Conservation (phyloP, 2,888 invertebrate species). For the Nematopogon swammerdamellus region DNA sequence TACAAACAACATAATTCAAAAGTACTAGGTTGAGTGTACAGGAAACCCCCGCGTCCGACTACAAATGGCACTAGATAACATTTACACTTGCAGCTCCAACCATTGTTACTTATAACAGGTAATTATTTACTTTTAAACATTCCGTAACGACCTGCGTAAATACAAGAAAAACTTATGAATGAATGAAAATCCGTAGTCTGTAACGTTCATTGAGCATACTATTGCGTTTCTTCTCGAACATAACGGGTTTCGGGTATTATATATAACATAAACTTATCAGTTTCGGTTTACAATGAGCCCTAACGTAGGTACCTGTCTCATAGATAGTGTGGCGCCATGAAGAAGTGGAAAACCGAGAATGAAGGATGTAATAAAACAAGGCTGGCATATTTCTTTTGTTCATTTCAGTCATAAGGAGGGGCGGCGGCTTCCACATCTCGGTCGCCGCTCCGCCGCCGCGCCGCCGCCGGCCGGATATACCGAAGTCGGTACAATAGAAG, state of each 20-base stretch:
- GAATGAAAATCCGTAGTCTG: not conserved
- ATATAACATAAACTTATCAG: not conserved
- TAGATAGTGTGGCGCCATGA: not conserved
- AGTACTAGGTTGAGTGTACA: not conserved
- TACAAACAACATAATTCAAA: no score
- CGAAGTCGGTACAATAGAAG: no score
- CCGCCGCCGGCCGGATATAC: no score
- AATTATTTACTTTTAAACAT: not conserved
- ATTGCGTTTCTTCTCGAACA: not conserved
- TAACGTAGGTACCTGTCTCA: not conserved
- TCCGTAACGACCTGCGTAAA: not conserved
- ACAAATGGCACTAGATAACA: not conserved
- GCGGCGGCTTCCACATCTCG: not conserved
- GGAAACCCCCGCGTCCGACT: not conserved
- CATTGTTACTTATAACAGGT: not conserved
- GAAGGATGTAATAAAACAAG: not conserved
- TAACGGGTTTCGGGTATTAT: not conserved
- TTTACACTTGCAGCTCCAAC: not conserved
- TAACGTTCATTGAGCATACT: not conserved
- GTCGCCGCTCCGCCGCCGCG: no score
- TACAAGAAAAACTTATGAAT: not conserved
- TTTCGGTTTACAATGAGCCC: not conserved
- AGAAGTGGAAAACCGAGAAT: not conserved
- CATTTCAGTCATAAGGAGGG: not conserved
- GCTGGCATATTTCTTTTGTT: not conserved